phyloP scores from a whole-genome alignment of 2,113 vertebrate genomes.

The Sigmodon hispidus region DNA sequence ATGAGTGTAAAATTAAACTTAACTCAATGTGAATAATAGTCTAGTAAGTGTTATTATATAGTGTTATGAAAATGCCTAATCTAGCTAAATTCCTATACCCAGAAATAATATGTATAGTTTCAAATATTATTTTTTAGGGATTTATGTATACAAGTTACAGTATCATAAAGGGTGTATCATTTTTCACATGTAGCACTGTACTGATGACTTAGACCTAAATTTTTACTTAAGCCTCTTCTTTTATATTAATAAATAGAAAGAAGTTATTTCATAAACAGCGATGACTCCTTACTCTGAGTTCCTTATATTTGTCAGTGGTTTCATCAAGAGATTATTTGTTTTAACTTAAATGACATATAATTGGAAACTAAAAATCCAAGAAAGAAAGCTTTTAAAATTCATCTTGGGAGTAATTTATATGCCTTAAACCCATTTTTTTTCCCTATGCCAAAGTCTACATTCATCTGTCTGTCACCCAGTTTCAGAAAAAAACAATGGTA shows the following conservation, averaged over 20 bases:
- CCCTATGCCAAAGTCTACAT: neutral
- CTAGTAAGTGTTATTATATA: neutral
- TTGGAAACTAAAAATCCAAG: neutral
- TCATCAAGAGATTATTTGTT: neutral
- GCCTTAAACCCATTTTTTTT: neutral
- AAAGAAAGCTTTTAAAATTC: neutral
- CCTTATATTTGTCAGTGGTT: neutral
- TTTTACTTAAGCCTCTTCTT: neutral
- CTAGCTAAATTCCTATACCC: neutral
- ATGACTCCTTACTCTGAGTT: neutral
- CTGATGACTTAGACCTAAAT: neutral
- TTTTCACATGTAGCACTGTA: neutral
- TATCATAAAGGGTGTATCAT: neutral
- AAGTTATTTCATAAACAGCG: neutral
- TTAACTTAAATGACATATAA: neutral
- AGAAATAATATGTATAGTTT: neutral
- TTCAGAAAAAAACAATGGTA: neutral
- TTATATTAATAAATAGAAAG: neutral
- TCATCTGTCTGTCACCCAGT: neutral
- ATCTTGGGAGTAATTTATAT: neutral
- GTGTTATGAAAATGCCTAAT: neutral
- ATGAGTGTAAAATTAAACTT: neutral
- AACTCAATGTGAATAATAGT: slow-evolving; percentile 8
- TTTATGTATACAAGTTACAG: neutral
- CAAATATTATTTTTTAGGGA: neutral